Base-by-base conservation (phyloP, 1,140 invertebrate genomes). In the Drosophila chauvacae region DNA sequence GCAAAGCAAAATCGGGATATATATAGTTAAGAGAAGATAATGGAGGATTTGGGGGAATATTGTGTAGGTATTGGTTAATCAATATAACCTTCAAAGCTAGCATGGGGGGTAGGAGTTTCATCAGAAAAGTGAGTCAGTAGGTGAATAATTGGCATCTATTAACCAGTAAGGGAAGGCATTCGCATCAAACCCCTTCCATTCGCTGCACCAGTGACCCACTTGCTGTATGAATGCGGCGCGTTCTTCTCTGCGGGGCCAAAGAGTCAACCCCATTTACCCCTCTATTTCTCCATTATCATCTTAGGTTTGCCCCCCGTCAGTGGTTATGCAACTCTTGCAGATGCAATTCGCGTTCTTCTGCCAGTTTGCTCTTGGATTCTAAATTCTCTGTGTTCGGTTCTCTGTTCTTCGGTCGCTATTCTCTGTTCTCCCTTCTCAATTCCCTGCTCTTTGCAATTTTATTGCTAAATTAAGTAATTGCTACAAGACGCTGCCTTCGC, bases 401-500 rank as follows among this genome's bases (percentile, higher is more conserved):
- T 73, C 7, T 1, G 18, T 16, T 55, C 51, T 39, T 7, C 4
- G 3, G 18, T 62, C 51, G 37, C 7, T 4, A 6, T 23, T 55
- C 51, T 51, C 28, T 26, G 20, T 14, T 51, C 44, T 55, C 9
- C 41, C n/a, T 42, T 42, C n/a, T 16, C 39, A 23, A 30, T 44
- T 77, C 59, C 74, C 55, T 42, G 41, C 58, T 47, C 42, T 44
- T 51, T 83, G 66, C 77, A 73, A 56, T 85, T 69, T 80, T 86
- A 85, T 86, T 87, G 80, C 84, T 77, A 87, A 88, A 87, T 87
- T 88, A 83, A 88, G 84, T 87, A 87, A 87, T 87, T 87, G 84
- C 50, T 80, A 56, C 80, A 87, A 73, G 76, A 63, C 69, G 45
- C 62, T 51, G 70, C 76, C 51, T 30, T 20, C 4, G 16, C n/a